Percentiles rank a stretch among this genome's conserved stretches.
phyloP scores from a whole-genome alignment of 2,888 invertebrate species.

The Fragum fragum region DNA sequence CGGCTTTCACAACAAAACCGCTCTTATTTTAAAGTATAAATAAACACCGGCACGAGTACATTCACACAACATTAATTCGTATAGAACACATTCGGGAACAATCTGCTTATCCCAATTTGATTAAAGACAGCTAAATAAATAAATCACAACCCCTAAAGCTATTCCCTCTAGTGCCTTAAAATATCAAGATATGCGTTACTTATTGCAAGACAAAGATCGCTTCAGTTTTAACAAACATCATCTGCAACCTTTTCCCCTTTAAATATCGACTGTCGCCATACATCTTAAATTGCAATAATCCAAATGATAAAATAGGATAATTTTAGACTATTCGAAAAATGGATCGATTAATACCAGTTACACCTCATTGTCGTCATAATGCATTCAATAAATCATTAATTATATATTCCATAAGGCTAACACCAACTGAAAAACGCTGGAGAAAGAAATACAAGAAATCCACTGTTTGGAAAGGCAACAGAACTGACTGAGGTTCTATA shows the following conservation, averaged over 20 bases:
- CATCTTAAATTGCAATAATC: no score
- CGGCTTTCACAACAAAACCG: background rate
- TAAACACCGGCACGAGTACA: slow-evolving; percentile 4
- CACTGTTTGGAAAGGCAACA: background rate
- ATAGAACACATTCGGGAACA: slow-evolving; percentile 6
- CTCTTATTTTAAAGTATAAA: slow-evolving; percentile 9
- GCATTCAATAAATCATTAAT: background rate
- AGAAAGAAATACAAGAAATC: background rate
- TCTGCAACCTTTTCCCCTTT: no score
- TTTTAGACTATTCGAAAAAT: no score
- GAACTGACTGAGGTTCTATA: background rate
- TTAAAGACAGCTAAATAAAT: slow-evolving; percentile 14
- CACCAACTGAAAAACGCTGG: background rate
- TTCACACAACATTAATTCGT: background rate
- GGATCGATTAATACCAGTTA: no score
- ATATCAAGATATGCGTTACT: background rate
- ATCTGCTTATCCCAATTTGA: slow-evolving; percentile 5
- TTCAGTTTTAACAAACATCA: no score
- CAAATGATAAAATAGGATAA: no score
- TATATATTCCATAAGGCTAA: background rate
- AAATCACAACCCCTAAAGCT: background rate
- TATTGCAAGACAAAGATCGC: background rate
- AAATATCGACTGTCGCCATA: no score
- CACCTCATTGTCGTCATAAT: no score
- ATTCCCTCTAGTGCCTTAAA: background rate